Conservation (phyloP, 2,797 vertebrate genomes). For the Macropus fuliginosus region DNA sequence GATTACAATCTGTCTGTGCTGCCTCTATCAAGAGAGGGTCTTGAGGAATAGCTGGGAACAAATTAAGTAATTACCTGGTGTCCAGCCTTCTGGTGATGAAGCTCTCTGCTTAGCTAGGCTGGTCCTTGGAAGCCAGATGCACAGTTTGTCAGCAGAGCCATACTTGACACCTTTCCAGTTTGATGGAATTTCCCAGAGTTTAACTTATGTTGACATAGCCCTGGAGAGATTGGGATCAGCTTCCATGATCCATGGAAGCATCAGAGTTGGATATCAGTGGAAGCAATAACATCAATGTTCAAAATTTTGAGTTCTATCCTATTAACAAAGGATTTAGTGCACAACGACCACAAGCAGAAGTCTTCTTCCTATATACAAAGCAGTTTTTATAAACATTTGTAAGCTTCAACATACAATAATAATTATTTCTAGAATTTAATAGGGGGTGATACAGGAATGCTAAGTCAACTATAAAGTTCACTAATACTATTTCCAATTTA, state of each 20-base stretch:
- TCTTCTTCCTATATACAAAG: slow-evolving; percentile 59
- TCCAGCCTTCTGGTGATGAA: neutral
- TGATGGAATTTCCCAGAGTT: neutral
- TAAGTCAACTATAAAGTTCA: slow-evolving; percentile 30
- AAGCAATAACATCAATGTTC: slow-evolving; percentile 43
- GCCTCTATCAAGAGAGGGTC: neutral
- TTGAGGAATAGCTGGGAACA: neutral
- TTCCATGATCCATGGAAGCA: neutral
- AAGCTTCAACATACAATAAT: slow-evolving; percentile 60
- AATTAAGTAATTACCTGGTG: neutral
- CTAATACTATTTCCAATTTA: slow-evolving; percentile 33
- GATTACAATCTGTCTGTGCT: neutral
- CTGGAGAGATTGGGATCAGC: neutral
- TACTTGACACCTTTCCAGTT: neutral
- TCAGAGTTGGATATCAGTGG: neutral
- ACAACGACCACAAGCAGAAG: slow-evolving; percentile 48
- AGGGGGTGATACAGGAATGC: slow-evolving; percentile 42
- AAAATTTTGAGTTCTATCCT: slow-evolving; percentile 59
- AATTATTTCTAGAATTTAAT: slow-evolving; percentile 52
- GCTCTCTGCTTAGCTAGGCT: neutral
- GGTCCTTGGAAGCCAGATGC: neutral
- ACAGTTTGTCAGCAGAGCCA: neutral
- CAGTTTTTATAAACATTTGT: neutral
- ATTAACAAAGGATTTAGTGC: slow-evolving; percentile 63
- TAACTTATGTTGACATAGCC: neutral